Evolutionary conservation across 2,797 vertebrate species (phyloP).

Genomic region (Capromys pilorides): DNA sequence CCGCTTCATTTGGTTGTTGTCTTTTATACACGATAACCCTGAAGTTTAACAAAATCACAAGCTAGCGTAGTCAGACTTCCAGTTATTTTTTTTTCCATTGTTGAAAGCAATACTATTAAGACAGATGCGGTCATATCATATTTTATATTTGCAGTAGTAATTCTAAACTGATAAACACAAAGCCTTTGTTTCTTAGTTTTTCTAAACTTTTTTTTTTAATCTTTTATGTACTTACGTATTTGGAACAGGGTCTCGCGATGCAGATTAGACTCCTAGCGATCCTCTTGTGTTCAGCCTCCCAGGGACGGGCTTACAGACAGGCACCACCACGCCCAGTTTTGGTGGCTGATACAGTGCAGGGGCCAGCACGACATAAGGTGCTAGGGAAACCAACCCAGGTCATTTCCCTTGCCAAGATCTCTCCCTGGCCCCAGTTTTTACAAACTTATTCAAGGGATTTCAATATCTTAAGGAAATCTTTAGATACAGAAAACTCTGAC

Average conservation of each 20-base stretch:
- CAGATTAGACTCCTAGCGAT: too few relatives aligned
- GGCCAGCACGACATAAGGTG: too few relatives aligned
- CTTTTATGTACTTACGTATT: too few relatives aligned
- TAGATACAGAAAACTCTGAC: background rate
- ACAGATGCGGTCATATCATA: background rate
- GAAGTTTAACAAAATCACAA: background rate
- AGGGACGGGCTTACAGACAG: accelerated
- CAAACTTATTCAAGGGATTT: background rate
- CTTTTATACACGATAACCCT: background rate
- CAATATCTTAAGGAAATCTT: background rate
- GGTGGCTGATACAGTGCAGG: too few relatives aligned
- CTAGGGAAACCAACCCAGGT: too few relatives aligned
- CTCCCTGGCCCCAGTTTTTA: background rate
- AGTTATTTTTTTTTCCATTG: background rate
- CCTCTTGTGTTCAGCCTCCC: too few relatives aligned
- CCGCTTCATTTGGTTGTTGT: background rate
- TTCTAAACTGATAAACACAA: background rate
- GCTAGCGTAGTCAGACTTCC: background rate
- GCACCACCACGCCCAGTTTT: too few relatives aligned
- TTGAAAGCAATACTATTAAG: background rate
- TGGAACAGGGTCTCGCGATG: too few relatives aligned
- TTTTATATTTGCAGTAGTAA: background rate
- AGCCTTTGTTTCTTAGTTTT: background rate
- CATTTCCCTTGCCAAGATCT: too few relatives aligned
- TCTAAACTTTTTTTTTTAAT: background rate